phyloP scores from a whole-genome alignment of 2,113 vertebrate genomes.

The Notarius quadriscutis region DNA sequence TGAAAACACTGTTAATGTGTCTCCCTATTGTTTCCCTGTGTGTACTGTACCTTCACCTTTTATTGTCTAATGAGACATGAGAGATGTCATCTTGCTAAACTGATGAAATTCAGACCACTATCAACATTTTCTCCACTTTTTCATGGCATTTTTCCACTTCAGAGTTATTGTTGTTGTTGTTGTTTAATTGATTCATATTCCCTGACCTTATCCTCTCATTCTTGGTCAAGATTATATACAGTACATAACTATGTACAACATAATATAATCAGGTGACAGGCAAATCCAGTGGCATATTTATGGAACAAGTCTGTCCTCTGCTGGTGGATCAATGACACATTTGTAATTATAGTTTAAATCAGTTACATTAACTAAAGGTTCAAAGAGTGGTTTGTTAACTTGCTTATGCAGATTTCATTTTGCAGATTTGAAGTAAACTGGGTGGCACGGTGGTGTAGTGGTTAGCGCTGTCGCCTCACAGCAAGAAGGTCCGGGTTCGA shows the following conservation, averaged over 20 bases:
- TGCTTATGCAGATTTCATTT: background rate
- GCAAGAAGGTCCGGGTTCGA: too few species aligned
- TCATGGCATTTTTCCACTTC: background rate
- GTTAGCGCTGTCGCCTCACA: too few species aligned
- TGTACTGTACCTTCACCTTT: slow-evolving; percentile 4
- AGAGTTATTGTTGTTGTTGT: background rate
- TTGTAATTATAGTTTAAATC: background rate
- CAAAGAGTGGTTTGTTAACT: background rate
- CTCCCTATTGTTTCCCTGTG: slow-evolving; percentile 16
- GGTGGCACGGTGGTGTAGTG: too few species aligned
- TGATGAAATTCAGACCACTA: background rate
- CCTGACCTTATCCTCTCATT: background rate
- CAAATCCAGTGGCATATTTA: slow-evolving; percentile 8
- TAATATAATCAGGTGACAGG: background rate
- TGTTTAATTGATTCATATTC: background rate
- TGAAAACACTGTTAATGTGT: slow-evolving; percentile 23
- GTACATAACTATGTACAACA: background rate
- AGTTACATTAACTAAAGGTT: background rate
- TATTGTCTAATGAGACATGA: background rate
- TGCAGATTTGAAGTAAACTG: background rate
- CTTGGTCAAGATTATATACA: background rate
- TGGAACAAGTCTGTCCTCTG: slow-evolving; percentile 43
- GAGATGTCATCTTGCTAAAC: background rate
- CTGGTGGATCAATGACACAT: slow-evolving; percentile 4
- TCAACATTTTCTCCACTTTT: background rate